Conservation (phyloP, 2,113 vertebrate genomes). For the Dicerorhinus sumatrensis region DNA sequence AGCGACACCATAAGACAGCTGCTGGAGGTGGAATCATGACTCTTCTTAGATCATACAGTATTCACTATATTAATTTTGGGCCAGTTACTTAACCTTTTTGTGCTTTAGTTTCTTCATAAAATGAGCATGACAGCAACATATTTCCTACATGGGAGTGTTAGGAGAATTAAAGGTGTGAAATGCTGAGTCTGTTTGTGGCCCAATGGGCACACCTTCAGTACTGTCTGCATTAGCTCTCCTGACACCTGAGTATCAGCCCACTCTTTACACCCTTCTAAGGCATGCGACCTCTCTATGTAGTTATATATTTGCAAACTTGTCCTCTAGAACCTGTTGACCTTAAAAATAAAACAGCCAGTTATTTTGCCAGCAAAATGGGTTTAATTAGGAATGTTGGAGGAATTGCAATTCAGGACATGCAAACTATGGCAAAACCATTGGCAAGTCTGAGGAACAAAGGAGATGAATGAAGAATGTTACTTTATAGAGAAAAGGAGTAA, state of each 20-base stretch:
- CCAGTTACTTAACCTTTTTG: not conserved
- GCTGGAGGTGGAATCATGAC: not conserved
- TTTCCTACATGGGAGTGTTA: not conserved
- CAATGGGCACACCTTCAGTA: not conserved
- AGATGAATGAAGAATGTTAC: no score
- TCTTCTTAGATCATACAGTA: accelerated
- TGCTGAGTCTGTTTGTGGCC: not conserved
- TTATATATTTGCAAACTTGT: not conserved
- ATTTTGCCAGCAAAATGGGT: no score
- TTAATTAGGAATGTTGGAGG: no score
- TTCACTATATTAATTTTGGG: not conserved
- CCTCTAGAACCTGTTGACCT: not conserved
- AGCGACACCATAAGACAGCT: not conserved
- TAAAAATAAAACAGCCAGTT: no score
- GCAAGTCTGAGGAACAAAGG: no score
- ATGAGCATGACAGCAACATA: not conserved
- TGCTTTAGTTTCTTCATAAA: not conserved
- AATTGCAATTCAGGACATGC: no score
- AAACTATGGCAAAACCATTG: no score
- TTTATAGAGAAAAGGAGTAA: no score
- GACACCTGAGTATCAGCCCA: not conserved
- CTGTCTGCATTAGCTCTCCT: not conserved
- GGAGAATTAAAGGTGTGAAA: not conserved
- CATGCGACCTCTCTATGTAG: not conserved
- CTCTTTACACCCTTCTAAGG: not conserved